Evolutionary conservation across 2,113 vertebrate genomes (phyloP).

Genomic region (Collichthys lucidus): DNA sequence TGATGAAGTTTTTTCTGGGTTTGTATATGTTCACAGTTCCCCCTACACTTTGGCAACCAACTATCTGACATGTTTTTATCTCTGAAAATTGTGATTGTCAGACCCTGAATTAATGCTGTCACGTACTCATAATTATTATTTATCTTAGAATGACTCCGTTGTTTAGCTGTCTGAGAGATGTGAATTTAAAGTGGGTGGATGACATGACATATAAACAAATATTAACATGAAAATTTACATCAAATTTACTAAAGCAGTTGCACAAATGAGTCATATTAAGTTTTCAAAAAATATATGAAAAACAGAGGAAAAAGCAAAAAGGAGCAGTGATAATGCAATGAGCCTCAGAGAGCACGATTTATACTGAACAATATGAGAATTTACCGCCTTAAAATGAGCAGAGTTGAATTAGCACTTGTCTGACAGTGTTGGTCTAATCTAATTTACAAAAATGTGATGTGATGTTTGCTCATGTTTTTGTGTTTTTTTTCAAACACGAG

Average conservation of each 20-base stretch:
- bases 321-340: neutral
- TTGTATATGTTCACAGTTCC: neutral
- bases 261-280: conserved; percentile 7
- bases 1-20: too few species aligned
- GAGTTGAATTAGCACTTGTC: neutral
- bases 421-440: neutral
- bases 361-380: neutral
- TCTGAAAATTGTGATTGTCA: conserved; percentile 20
- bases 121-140: conserved; percentile 29
- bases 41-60: neutral
- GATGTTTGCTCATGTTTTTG: neutral
- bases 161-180: conserved; percentile 16
- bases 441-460: neutral
- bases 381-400: neutral
- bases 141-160: conserved; percentile 27
- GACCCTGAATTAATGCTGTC: conserved; percentile 31
- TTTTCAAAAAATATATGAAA: neutral
- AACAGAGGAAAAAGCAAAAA: neutral
- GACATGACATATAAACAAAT: conserved; percentile 6
- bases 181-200: conserved; percentile 14
- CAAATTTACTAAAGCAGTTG: neutral
- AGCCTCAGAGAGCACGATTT: neutral
- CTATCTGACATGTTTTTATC: neutral
- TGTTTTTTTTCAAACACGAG: neutral
- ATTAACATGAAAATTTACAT: neutral